Base-by-base conservation (phyloP, 2,113 vertebrate genomes). In the Electrona antarctica region DNA sequence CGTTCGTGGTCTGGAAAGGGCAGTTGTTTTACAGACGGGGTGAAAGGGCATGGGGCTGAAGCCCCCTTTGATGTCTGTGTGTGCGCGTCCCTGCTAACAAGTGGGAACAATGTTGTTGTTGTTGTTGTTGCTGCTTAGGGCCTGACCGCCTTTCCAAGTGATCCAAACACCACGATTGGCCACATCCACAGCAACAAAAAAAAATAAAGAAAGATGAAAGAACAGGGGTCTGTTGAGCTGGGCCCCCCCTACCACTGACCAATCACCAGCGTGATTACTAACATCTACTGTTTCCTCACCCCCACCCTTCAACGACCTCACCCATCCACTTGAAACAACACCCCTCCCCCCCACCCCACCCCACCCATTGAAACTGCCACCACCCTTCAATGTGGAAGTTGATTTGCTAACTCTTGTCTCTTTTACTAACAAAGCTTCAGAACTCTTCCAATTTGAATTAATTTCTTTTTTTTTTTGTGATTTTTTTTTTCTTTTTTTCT, bases 391-490 rank as follows among this genome's bases (percentile, higher is more conserved):
- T 84, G 84, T 92, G 90, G 77, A 93, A 79, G 83, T 91, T 89
- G 87, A 86, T 84, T 95, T 92, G 87, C 91, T 93, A 84, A 96
- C 93, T 94, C 82, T 91, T 93, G 90, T 94, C 92, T 96, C 91
- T 95, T 92, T 94, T 94, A 96, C 95, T 96, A 96, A 96, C 95
- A 92, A 86, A 90, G 87, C 83, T 92, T 91, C 90, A 76, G 86
- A 87, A 82, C 82, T 85, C 82, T 93, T 87, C 89, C 87, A 87
- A 87, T 91, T 85, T 91, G 64, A 2, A 85, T 87, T 88, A 61
- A 80, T 89, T 88, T 89, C 21, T 81, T 66, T 66, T 28, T 66
- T 28, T 79, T 85, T 93, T 85, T 83, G 82, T 88, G 89, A 73
- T 77, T 82, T 87, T 84, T 75, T 14, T 78, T 88, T 90, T 87